Conservation (phyloP, 2,113 vertebrate genomes). For the Muscicapa adusta region DNA sequence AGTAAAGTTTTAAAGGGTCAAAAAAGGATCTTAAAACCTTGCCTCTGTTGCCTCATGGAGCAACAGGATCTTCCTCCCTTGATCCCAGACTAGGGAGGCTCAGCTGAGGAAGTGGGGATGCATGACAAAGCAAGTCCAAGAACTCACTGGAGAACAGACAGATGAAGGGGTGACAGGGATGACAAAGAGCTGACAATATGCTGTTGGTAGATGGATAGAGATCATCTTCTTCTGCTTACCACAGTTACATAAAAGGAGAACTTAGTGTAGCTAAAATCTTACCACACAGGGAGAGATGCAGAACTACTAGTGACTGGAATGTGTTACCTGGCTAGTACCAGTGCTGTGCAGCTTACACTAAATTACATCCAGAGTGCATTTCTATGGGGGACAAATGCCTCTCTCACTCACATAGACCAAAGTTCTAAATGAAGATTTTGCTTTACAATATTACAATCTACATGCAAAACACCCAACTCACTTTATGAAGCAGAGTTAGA, state of each 20-base stretch:
- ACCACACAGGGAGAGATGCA: neutral
- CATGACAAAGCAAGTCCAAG: neutral
- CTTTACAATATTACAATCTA: neutral
- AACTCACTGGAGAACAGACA: neutral
- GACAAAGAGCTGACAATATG: neutral
- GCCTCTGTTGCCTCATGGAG: neutral
- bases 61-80: neutral
- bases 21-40: neutral
- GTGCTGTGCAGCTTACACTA: neutral
- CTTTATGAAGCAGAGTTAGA: neutral
- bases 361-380: neutral
- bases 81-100: neutral
- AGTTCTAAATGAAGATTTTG: neutral
- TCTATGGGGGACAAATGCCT: neutral
- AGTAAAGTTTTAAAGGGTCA: neutral
- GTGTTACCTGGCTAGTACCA: neutral
- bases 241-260: neutral
- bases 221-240: neutral
- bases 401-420: neutral
- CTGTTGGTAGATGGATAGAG: neutral
- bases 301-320: neutral
- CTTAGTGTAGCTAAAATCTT: neutral
- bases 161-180: neutral
- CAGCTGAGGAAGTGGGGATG: neutral
- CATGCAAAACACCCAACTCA: neutral